Percentiles rank a stretch among this genome's conserved stretches.
Conservation (phyloP, 2,797 vertebrate genomes). For the Prunella strophiata region DNA sequence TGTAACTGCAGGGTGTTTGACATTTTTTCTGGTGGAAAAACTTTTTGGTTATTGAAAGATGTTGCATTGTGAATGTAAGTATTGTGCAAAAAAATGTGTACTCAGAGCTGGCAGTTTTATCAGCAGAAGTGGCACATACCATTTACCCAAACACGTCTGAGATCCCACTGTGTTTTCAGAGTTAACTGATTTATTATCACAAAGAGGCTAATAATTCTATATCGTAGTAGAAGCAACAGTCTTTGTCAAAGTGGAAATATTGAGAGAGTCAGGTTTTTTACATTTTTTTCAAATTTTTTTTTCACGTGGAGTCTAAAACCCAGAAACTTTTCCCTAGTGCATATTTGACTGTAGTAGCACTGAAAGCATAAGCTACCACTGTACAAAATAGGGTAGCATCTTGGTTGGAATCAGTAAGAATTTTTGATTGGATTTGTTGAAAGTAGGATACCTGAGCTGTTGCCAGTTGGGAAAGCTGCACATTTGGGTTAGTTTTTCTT, state of each 20-base stretch:
- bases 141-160: not conserved
- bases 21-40: not conserved
- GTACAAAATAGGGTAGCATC: not conserved
- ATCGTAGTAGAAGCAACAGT: not conserved
- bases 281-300: not conserved
- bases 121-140: not conserved
- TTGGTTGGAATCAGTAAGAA: not conserved
- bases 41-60: not conserved
- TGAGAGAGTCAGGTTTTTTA: not conserved
- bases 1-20: not conserved
- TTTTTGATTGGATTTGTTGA: not conserved
- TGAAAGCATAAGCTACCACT: not conserved
- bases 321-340: not conserved
- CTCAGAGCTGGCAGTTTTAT: not conserved
- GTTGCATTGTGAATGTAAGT: fast-evolving
- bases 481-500: not conserved
- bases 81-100: not conserved
- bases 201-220: not conserved
- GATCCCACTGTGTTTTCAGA: not conserved
- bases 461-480: not conserved
- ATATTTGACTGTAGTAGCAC: not conserved
- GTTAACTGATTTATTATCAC: not conserved
- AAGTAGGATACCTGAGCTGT: not conserved
- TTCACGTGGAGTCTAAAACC: not conserved
- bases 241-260: not conserved